Evolutionary conservation across 2,888 invertebrate genomes (phyloP).

Genomic region (Xylophagus ater): DNA sequence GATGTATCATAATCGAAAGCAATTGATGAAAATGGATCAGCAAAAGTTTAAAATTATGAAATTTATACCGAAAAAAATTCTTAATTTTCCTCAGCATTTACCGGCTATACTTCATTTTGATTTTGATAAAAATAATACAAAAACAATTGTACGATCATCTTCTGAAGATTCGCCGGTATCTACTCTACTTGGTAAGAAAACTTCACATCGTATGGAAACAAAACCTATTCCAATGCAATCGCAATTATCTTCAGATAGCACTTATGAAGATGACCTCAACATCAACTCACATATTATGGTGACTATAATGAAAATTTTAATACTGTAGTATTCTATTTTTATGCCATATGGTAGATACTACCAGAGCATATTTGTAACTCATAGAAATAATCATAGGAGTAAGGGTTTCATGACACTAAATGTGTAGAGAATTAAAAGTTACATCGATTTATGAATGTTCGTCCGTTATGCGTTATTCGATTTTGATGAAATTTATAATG

Average conservation of each 20-base stretch:
- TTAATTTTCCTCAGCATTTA: slow-evolving; percentile 18
- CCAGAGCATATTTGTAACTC: too few relatives aligned
- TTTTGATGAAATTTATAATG: too few relatives aligned
- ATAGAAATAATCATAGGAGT: too few relatives aligned
- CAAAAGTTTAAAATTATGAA: slow-evolving; percentile 13
- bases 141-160: neutral
- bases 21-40: slow-evolving; percentile 9
- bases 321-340: too few relatives aligned
- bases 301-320: too few relatives aligned
- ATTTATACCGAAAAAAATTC: slow-evolving; percentile 14
- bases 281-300: neutral
- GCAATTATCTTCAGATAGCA: neutral
- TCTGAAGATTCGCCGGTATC: neutral
- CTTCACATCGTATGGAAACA: neutral
- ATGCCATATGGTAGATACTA: too few relatives aligned
- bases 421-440: too few relatives aligned
- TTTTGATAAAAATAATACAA: slow-evolving; percentile 1
- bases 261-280: neutral
- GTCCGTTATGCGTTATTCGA: too few relatives aligned
- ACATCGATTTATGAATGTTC: too few relatives aligned
- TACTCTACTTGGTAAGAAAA: neutral
- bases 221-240: neutral
- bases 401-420: too few relatives aligned
- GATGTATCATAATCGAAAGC: slow-evolving; percentile 4
- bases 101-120: slow-evolving; percentile 16